Conservation (phyloP, 2,797 vertebrate genomes). For the Leptodon cayanensis region DNA sequence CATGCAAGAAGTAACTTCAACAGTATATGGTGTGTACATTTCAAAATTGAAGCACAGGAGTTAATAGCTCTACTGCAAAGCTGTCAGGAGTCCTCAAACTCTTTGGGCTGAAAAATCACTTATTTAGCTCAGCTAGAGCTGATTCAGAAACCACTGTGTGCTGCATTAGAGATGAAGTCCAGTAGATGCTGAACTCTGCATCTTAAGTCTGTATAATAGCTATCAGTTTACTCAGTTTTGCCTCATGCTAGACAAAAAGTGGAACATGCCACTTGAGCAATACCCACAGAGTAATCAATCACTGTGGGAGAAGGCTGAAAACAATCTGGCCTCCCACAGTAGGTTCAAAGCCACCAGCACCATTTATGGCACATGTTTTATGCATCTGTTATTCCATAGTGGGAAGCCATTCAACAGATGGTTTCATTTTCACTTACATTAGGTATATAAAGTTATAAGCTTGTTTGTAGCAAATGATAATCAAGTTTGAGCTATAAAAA, state of each 20-base stretch:
- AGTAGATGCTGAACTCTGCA: neutral
- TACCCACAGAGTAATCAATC: conserved; percentile 19
- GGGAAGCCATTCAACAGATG: conserved; percentile 52
- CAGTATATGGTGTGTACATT: neutral
- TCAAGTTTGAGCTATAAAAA: neutral
- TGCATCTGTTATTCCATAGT: conserved; percentile 23
- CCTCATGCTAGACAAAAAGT: neutral
- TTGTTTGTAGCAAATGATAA: conserved; percentile 33
- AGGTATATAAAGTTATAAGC: conserved; percentile 15
- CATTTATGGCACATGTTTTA: neutral
- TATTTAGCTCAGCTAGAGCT: neutral
- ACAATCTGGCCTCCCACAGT: conserved; percentile 45
- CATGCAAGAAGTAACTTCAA: neutral
- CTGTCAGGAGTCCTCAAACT: neutral
- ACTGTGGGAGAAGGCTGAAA: conserved; percentile 19
- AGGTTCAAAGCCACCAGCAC: conserved; percentile 13
- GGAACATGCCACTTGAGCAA: neutral
- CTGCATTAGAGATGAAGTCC: neutral
- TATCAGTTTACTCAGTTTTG: neutral
- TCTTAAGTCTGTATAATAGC: neutral
- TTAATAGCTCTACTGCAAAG: neutral
- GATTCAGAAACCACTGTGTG: neutral
- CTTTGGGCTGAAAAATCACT: neutral
- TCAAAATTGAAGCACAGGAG: neutral
- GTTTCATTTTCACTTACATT: conserved; percentile 55